Evolutionary conservation across 2,888 invertebrate genomes (phyloP), one percentile per base, ranked within the genome.

Genomic region (Tinea semifulvella): DNA sequence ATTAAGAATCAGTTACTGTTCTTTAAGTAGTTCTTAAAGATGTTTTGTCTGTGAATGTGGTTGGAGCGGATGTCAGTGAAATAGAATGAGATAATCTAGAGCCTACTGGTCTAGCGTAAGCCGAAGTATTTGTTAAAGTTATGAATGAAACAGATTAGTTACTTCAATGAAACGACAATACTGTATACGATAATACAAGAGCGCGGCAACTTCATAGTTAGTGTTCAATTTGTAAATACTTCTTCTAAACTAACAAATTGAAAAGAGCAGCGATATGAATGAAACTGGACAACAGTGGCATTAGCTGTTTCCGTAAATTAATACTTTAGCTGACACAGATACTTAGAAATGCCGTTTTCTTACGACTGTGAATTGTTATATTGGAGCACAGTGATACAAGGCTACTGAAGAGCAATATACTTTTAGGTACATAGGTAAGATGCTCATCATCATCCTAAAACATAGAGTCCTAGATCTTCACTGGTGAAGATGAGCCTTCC

Each of bases 51-150:
- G 31, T 44, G 18, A 19, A 46, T 44, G 44, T 44, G 20, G 36
- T 45, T 45, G 27, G 25, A 47, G 35, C 39, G 43, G 45, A 45
- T 43, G 38, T 48, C 44, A 44, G 35, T 22, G 19, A 11, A 40
- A 40, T 22, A 22, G 22, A 20, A 36, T 17, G n/a, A 36, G 36
- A 36, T 36, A 36, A 36, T 14, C 36, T 16, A 36, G 16, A 36
- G 36, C 36, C 36, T 36, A 36, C 36, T 36, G 36, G 36, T 36
- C 36, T 36, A 36, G 18, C 16, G 36, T 36, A 36, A 36, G 36
- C 36, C 18, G 18, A 17, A n/a, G 31, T 31, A 31, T 17, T 36
- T 36, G 36, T 36, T 36, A 18, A 16, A 16, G 17, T 10, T 18
- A 36, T 36, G 36, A 36, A 36, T 36, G 36, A 18, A 36, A 2